Evolutionary conservation across 2,888 invertebrate genomes (phyloP), one percentile per base, ranked within the genome.

Genomic region (Dascillus cervinus): DNA sequence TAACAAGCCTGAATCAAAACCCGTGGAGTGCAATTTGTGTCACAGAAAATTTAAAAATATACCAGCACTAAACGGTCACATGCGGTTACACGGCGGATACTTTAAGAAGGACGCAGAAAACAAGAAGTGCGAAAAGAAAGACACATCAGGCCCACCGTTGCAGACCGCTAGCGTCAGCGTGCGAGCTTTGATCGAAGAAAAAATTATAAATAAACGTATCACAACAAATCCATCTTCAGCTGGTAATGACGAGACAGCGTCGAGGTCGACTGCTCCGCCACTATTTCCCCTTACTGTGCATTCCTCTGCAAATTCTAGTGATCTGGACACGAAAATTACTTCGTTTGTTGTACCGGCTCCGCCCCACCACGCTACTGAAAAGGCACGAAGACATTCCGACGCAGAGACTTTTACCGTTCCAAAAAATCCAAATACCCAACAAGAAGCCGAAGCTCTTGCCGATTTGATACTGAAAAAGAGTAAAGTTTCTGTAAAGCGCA

Each of bases 11-110:
- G 84, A 86, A 49, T 73, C 76, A 37, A 89, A 89, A 58, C 91
- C 91, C 23, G 92, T 94, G 37, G 90, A 91, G 64, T 96, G 96
- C 68, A 90, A 88, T 66, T 74, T 95, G 38, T 97, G 96, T 63
- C 88, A 91, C 66, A 77, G 94, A 50, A 86, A 89, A 62, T 97
- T 96, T 70, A 96, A 96, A 70, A 96, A 95, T 65, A 87, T 94
- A 64, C 94, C 95, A 11, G 96, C 96, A 13, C 77, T 97, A 33
- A 97, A 97, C 66, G 96, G 96, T 4, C 96, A 96, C 62, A 96
- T 96, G 96, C 75, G 96, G 54, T 73, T 96, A 43, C 96, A 97
- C 64, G 96, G 96, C 23, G 95, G 96, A 33, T 96, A 94, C 66
- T 89, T 92, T 59, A 95, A 95, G 66, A 91, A 90, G 78, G 88